Conservation (phyloP, 30 jellyfish, hydroid and myxozoan species). For the Sanderia malayensis region DNA sequence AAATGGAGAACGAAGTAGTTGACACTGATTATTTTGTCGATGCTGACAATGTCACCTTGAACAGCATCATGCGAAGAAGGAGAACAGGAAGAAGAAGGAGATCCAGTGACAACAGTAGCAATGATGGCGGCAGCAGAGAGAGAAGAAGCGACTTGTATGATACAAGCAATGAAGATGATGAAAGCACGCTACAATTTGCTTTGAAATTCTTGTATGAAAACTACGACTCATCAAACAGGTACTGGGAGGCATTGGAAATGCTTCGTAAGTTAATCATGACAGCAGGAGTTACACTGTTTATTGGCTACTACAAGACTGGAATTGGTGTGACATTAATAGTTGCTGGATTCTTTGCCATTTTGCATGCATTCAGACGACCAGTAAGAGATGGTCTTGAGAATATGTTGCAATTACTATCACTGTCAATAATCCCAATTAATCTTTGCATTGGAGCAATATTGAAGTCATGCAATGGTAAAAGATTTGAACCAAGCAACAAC, state of each 20-base stretch:
- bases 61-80: neutral
- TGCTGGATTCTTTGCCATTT: slow-evolving; percentile 8
- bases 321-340: neutral
- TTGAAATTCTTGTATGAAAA: too few species aligned
- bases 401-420: slow-evolving; percentile 12
- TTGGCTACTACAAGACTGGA: slow-evolving; percentile 7
- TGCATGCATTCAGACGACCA: slow-evolving; percentile 25
- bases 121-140: too few species aligned
- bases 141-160: neutral
- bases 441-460: too few species aligned
- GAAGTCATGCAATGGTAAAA: neutral
- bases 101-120: too few species aligned
- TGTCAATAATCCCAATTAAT: slow-evolving; percentile 1
- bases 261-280: too few species aligned
- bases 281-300: too few species aligned
- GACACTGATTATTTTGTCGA: too few species aligned
- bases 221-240: slow-evolving; percentile 9
- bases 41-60: too few species aligned
- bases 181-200: neutral
- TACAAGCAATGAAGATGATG: neutral
- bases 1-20: too few species aligned
- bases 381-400: slow-evolving; percentile 5
- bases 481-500: neutral
- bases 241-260: slow-evolving; percentile 46
- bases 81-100: neutral